Evolutionary conservation across 2,113 vertebrate genomes (phyloP), one percentile per base, ranked within the genome.

Genomic region (Larimichthys polyactis): DNA sequence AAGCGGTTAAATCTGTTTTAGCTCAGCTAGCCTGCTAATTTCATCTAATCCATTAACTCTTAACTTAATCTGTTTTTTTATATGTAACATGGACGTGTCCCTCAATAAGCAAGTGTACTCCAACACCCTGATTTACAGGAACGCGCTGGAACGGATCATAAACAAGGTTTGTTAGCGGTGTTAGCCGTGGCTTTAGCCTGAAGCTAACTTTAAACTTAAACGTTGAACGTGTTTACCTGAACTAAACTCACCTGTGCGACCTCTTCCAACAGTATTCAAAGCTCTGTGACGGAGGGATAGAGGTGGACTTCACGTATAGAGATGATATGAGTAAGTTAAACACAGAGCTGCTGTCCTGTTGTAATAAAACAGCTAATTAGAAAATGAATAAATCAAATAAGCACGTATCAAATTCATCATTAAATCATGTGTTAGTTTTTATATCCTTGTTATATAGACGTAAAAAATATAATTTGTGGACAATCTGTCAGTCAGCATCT

Each of bases 211-310:
- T 12, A 16, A 52, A 52, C 8, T 10, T 55, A 14, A 40, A 11
- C n/a, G 29, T 11, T 17, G 7, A 36, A 48, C 16, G 12, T 27
- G 14, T 36, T 36, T 36, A 36, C 32, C 32, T 36, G 32, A 36
- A 7, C 32, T 36, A 8, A 36, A 36, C 12, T 55, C n/a, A 78
- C 22, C 1, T 77, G 5, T 69, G 9, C 1, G 0, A 5, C 80
- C 65, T 44, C 22, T 24, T 24, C 24, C 11, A 24, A 88, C 84
- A 96, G 95, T 96, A 95, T 64, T 91, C 94, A 10, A 92, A 77
- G 49, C 4, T 92, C 43, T 20, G 72, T 3, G 87, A 91, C 15
- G 82, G 29, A 0, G 90, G 80, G 2, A 1, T 81, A n/a, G 93
- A 93, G 6, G 80, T 96, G 81, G 90, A 94, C 72, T 29, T 94